Base-by-base conservation (phyloP, 2,797 vertebrate genomes). In the Erethizon dorsatum region DNA sequence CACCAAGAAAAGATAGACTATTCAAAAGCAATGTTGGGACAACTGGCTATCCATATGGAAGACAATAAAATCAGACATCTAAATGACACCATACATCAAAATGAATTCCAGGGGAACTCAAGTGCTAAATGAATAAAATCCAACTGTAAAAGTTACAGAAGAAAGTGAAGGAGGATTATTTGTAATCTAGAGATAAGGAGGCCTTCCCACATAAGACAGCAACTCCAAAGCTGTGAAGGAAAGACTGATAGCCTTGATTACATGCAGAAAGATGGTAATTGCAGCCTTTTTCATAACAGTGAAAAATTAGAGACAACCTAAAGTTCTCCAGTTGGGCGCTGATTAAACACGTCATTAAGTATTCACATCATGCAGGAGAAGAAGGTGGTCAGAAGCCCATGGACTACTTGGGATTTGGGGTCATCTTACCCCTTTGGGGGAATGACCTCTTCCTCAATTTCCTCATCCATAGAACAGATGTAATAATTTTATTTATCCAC, bases 151-250 rank as follows among this genome's bases (percentile, higher is more conserved):
- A 86, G 56, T 93, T 94, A 33, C 2, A 54, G 95, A 86, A 85
- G 91, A 85, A 94, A 90, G 86, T 71, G 83, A 90, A 63, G 59
- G 73, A 69, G 61, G 91, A 57, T 95, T 95, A 94, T 97, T 96
- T 94, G 97, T 92, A 91, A 83, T 78, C 57, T 20, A 45, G 75
- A n/a, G 52, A 24, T 33, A 17, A 33, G 37, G 65, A 69, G n/a
- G 15, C 83, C 75, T 84, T 96, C 96, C 95, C 83, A 83, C 80
- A 59, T 15, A 33, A 90, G 73, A 88, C n/a, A 24, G 9, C 73
- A 33, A 69, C 63, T 37, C 71, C 22, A 52, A 94, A 88, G 88
- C 93, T 69, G 24, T 61, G 18, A 33, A 69, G 52, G 84, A 24
- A 93, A 93, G 95, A 91, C n/a, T 90, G 95, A 86, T 91, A 63